These are phyloP conservation scores for Mactromeris polynyma DNA, from an alignment of 2,888 invertebrate species.

Conservation along the genomic window DNA sequence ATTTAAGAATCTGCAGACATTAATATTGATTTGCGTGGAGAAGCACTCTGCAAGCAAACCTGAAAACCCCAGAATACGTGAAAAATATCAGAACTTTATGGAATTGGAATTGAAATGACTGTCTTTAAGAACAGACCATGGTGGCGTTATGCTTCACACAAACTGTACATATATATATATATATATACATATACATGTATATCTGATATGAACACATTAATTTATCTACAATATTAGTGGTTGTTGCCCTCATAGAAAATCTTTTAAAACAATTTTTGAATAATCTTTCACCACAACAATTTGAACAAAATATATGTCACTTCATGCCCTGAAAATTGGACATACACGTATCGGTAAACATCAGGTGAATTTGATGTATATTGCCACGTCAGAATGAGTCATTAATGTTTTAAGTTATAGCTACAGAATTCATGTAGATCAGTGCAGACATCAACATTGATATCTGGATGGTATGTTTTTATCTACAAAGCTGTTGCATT, in stretches of 20 bases:
- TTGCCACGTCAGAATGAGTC: background rate
- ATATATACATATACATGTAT: too few species aligned
- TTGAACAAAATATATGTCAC: too few species aligned
- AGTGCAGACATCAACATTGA: background rate
- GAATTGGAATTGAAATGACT: background rate
- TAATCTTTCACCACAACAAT: background rate
- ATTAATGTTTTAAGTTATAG: background rate
- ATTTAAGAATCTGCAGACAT: constrained; percentile 8
- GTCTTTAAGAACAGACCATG: too few species aligned
- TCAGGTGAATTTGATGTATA: background rate
- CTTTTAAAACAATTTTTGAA: background rate
- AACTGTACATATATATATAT: too few species aligned
- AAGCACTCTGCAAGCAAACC: background rate
- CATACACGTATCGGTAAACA: constrained; percentile 1
- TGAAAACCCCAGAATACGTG: constrained; percentile 16
- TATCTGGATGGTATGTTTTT: background rate
- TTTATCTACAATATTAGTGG: too few species aligned
- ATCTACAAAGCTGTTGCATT: background rate
- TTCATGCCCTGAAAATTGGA: background rate
- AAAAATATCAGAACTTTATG: background rate
- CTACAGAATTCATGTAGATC: background rate
- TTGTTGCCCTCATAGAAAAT: background rate
- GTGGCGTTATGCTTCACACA: too few species aligned
- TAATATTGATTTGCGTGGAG: background rate
- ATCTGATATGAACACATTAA: too few species aligned